Base-by-base conservation (phyloP, 2,113 vertebrate species). In the Oryzias celebensis region DNA sequence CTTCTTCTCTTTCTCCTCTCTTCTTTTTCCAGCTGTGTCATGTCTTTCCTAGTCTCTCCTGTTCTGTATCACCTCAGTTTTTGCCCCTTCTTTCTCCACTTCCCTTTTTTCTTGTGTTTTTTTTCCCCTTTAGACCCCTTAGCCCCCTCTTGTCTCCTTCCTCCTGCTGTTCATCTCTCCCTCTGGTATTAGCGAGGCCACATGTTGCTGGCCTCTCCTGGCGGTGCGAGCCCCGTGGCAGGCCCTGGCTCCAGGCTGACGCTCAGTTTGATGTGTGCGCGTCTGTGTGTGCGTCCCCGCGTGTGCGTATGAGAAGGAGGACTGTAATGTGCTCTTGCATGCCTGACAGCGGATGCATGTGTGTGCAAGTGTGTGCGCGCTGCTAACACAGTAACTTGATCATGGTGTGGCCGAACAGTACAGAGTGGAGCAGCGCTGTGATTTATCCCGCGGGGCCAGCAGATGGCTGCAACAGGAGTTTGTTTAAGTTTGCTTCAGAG, bases 401-500 rank as follows among this genome's bases (percentile, higher is more conserved):
- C 94, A 91, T 90, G 92, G 94, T 92, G 93, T 47, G 90, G 94
- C 95, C 91, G 93, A 90, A 91, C 94, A 56, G 81, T 77, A 85
- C 84, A 82, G 87, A 86, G 87, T 58, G 73, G 65, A 85, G 95
- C 93, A 94, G 93, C 93, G 95, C 88, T 97, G 95, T 95, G 95
- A 97, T 96, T 98, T 97, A 96, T 98, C 95, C 95, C 96, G 94
- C 93, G 94, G 96, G 94, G 93, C 94, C 91, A 95, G 95, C 96
- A 98, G 96, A 98, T 98, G 96, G 96, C 94, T 95, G 95, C 93
- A 94, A 94, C 95, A 94, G 95, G 94, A 96, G 95, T 96, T 96
- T 98, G 96, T 97, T 98, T 97, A 95, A 96, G 94, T 96, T 97
- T 94, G 94, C 95, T 94, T 94, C 94, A 71, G 94, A 94, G 94